Base-by-base conservation (phyloP, 2,888 invertebrate species). In the Erpobdella octoculata region DNA sequence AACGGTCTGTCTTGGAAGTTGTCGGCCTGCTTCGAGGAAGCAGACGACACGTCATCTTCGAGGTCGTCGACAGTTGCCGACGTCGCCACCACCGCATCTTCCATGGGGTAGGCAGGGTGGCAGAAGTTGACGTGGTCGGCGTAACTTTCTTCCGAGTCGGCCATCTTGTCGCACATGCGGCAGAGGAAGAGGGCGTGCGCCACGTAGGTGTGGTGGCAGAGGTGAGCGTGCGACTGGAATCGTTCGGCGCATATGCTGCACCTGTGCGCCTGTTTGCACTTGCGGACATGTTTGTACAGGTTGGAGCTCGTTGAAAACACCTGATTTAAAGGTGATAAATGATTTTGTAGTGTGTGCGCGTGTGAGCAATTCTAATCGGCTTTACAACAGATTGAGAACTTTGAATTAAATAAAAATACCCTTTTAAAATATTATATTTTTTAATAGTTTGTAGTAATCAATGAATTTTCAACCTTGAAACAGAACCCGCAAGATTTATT, bases 61-160 rank as follows among this genome's bases (percentile, higher is more conserved):
- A 62, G 33, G 33, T 18, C 46, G n/a, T 41, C 46, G n/a, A 15
- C 46, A 15, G 12, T n/a, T n/a, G 46, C 6, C 25, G 12, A n/a
- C n/a, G 62, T 33, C 8, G 62, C 12, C 8, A 21, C 1, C 21
- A 62, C 35, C 62, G 31, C 33, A 31, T 62, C 62, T 9, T 69
- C 69, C 25, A 69, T 25, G n/a, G 21, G 37, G 35, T 58, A 53
- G 58, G 48, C 35, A 33, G 69, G 69, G 31, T 69, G 69, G 31
- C 69, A 69, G 35, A 69, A 69, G 58, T 69, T 69, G 9, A 69
- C 69, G 35, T 69, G 69, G 48, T 69, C 69, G 15, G 69, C 69
- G 35, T 69, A 69, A 36, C 53, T 69, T 36, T 69, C 69, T 31
- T 28, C 48, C 12, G 69, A 58, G 36, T 69, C 69, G 4, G 37